A percentile compares a stretch with the other conserved stretches of the same genome.
These are phyloP conservation scores for Therioaphis trifolii DNA, from an alignment of 2,888 invertebrate genomes.

Conservation along the genomic window DNA sequence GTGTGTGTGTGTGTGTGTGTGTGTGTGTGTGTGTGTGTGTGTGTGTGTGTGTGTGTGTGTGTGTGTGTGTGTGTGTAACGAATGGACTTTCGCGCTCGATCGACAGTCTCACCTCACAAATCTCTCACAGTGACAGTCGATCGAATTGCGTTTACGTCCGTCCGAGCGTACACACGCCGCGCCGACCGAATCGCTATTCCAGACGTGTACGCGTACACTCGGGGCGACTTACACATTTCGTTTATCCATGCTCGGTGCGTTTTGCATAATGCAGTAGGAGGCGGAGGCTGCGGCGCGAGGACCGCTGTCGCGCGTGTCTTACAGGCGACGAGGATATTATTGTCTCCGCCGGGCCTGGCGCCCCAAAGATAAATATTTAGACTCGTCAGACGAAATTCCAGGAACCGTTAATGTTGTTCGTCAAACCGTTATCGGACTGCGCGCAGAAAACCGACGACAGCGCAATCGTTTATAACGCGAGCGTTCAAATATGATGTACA, in stretches of 20 bases:
- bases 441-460: no score
- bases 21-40: no score
- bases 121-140: no score
- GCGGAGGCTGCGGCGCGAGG: not conserved
- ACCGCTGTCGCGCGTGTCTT: not conserved
- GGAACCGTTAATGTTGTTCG: not conserved
- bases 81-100: no score
- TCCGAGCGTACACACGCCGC: no score
- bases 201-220: not conserved
- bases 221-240: not conserved
- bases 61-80: no score
- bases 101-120: no score
- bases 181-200: conserved; percentile 10
- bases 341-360: not conserved
- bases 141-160: no score
- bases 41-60: no score
- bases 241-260: conserved; percentile 25
- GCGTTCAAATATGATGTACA: not conserved
- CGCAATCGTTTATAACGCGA: not conserved
- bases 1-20: no score
- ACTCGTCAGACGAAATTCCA: no score
- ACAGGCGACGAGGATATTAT: not conserved
- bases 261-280: conserved; percentile 33
- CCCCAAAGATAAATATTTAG: conserved; percentile 17
- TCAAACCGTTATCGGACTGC: not conserved